Evolutionary conservation across 2,113 vertebrate species (phyloP), one percentile per base, ranked within the genome.

Genomic region (Amblyopsis rosae): DNA sequence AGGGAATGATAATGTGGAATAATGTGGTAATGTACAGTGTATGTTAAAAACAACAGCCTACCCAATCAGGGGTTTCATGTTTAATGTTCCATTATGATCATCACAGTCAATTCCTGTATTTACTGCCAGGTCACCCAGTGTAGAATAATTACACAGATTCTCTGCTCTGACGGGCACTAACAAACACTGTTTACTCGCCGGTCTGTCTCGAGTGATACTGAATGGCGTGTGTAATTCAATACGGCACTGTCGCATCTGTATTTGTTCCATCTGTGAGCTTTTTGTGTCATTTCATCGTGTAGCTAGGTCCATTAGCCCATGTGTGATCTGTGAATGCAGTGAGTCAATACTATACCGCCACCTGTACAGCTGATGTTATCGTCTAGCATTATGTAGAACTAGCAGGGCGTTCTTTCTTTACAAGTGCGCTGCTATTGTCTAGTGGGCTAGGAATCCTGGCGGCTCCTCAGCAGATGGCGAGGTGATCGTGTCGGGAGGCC

Each of bases 391-490:
- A 59, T 73, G 35, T 60, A 67, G 55, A 74, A 8, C 17, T 60
- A 63, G 48, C 60, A 68, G 71, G 61, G 48, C 55, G 9, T 8
- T 62, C 41, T 61, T 46, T 60, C 57, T 55, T 41, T 41, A 46
- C 9, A 15, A 70, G 61, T 71, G 75, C 82, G 16, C 73, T 80
- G 59, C 67, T 75, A 63, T 77, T 82, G 64, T 63, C 35, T 67
- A 54, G 73, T 70, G 66, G 78, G 77, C 65, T 74, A 75, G 66
- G 68, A 77, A 77, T 75, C 72, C 78, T 84, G 80, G 80, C 78
- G 70, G 70, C 59, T 81, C 58, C 75, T 86, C 81, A 78, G 82
- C 89, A 91, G 88, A 92, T 93, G 91, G 89, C 67, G 70, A 19
- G 75, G 62, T 41, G 61, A 79, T 70, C 64, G 65, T 79, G 62